Evolutionary conservation across 1,140 invertebrate species (phyloP).

Genomic region (Hormaphis cornu): DNA sequence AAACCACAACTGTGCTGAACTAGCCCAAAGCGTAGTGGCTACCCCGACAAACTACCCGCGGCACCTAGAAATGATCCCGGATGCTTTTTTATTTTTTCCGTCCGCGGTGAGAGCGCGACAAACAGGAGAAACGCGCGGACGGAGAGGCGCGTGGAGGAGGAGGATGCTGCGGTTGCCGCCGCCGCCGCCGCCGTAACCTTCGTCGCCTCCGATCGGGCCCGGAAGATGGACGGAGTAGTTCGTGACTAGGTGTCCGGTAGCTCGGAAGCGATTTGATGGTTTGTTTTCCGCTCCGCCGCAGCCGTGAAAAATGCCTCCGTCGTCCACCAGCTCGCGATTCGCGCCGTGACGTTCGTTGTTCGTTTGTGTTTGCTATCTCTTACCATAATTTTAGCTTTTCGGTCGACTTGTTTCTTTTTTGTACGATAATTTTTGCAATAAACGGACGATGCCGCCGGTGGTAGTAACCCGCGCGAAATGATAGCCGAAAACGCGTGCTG

Average conservation of each 20-base stretch:
- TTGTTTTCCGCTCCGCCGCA: background rate
- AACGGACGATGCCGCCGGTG: background rate
- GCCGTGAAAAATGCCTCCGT: background rate
- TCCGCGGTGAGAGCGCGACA: background rate
- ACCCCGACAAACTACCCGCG: no score
- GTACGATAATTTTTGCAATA: background rate
- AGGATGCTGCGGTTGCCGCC: background rate
- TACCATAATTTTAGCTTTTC: background rate
- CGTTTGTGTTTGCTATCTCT: no score
- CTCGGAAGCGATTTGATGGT: constrained; percentile 1
- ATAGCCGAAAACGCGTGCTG: constrained; percentile 16
- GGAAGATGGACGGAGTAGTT: constrained; percentile 25
- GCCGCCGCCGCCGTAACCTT: background rate
- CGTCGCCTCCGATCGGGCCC: background rate
- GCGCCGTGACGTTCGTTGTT: background rate
- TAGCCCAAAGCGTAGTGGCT: no score
- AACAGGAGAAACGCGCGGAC: background rate
- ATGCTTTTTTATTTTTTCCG: background rate
- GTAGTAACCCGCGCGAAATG: background rate
- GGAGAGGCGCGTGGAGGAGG: background rate
- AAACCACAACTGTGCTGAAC: no score
- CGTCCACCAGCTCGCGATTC: background rate
- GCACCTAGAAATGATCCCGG: no score
- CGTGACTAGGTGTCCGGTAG: constrained; percentile 17
- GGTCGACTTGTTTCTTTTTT: background rate